phyloP scores from a whole-genome alignment of 2,113 vertebrate genomes.

The Oxyura jamaicensis region DNA sequence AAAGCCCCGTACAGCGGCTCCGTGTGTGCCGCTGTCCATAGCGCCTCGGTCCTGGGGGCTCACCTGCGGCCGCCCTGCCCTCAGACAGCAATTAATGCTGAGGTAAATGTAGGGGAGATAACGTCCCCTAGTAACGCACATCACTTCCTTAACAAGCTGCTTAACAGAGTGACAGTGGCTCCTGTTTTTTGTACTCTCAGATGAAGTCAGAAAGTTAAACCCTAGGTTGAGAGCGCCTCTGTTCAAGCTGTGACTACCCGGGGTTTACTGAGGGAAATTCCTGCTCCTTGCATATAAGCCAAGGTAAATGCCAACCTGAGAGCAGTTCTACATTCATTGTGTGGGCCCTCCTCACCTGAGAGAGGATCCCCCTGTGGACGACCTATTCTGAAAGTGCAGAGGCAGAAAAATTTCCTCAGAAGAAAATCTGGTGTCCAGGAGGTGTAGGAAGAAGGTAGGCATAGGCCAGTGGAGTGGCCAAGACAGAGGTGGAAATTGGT shows the following conservation, averaged over 20 bases:
- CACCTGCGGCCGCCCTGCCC: no score
- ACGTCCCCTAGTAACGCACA: background rate
- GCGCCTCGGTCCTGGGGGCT: no score
- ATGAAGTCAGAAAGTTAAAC: background rate
- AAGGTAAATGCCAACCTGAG: background rate
- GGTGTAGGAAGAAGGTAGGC: background rate
- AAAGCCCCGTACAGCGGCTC: background rate
- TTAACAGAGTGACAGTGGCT: fast-evolving
- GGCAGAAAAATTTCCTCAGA: background rate
- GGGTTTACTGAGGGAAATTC: background rate
- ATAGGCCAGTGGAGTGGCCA: no score
- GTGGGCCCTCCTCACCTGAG: no score
- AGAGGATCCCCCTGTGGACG: fast-evolving
- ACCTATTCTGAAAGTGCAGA: background rate
- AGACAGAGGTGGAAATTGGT: fast-evolving
- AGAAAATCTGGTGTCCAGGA: background rate
- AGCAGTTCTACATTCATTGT: background rate
- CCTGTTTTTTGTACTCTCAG: background rate
- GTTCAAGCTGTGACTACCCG: background rate
- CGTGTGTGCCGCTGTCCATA: fast-evolving
- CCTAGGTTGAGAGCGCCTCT: background rate
- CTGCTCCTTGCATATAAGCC: background rate
- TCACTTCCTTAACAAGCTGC: background rate
- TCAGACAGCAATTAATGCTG: no score
- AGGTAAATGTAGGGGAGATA: background rate